These are phyloP conservation scores for Microplitis deprimator DNA, from an alignment of 2,888 invertebrate species.

Conservation along the genomic window DNA sequence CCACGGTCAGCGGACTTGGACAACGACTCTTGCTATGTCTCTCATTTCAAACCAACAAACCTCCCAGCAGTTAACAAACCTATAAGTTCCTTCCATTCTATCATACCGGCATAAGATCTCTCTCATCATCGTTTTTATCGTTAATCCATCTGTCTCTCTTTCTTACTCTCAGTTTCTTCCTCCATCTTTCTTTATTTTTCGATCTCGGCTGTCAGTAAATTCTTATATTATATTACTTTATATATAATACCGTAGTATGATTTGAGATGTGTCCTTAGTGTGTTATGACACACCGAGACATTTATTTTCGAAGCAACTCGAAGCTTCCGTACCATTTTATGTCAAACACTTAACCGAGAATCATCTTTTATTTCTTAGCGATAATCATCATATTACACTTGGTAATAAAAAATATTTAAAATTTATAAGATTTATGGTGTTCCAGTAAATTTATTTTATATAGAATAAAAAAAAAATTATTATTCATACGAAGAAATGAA, in stretches of 20 bases:
- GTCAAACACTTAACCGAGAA: not conserved
- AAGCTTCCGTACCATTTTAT: conserved; percentile 12
- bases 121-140: conserved; percentile 19
- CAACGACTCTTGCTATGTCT: conserved; percentile 64
- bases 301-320: conserved; percentile 32
- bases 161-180: not conserved
- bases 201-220: not conserved
- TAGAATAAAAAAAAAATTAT: not conserved
- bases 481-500: not conserved
- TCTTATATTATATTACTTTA: not conserved
- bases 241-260: not conserved
- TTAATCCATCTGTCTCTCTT: not conserved
- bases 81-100: conserved; percentile 35
- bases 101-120: conserved; percentile 28
- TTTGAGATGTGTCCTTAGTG: conserved; percentile 13
- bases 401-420: not conserved
- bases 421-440: not conserved
- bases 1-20: conserved; percentile 69
- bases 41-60: conserved; percentile 27
- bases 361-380: not conserved
- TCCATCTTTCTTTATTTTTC: conserved; percentile 12
- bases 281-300: conserved; percentile 34
- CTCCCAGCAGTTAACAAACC: conserved; percentile 15
- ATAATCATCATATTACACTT: not conserved
- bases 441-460: not conserved